Evolutionary conservation across 2,888 invertebrate species (phyloP), one percentile per base, ranked within the genome.

Genomic region (Mesoligia furuncula): DNA sequence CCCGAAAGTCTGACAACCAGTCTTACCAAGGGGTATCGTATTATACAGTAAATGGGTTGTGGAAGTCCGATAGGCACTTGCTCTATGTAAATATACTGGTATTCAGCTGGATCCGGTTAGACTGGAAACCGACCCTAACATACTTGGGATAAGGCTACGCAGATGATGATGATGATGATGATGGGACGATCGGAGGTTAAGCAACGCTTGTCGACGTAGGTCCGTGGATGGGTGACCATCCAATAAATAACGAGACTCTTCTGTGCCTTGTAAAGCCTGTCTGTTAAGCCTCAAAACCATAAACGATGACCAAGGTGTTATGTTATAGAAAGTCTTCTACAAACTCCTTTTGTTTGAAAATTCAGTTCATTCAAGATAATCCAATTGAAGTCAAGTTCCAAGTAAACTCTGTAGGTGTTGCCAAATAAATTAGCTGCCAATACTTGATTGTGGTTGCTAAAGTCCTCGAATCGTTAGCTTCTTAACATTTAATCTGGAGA

Each of bases 361-460:
- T 48, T 62, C 24, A 54, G n/a, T 80, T 57, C 3, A 57, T 48
- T 73, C 57, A 68, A 57, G n/a, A 48, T 69, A 75, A 81, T 69
- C 51, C 57, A 65, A 69, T 51, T 59, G 39, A 65, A 57, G 57
- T 65, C 11, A 78, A 78, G 20, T 57, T 20, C 27, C 15, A 15
- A 72, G 54, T 20, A 62, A 68, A 71, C 57, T 72, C 51, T 68
- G 61, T 45, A 42, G 67, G 45, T 75, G 64, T 70, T 65, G 68
- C 65, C 66, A 67, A 77, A 61, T 75, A 68, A 85, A 85, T 80
- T 77, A 75, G 42, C 67, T 73, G 51, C 45, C 59, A 72, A 54
- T 75, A 48, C 31, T 68, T 64, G n/a, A 70, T 80, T 75, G 72
- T 70, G 72, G 71, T 69, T 45, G 48, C 39, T 61, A 27, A 57